phyloP scores from a whole-genome alignment of 1,140 invertebrate genomes.

The Euura saliciscinereae region DNA sequence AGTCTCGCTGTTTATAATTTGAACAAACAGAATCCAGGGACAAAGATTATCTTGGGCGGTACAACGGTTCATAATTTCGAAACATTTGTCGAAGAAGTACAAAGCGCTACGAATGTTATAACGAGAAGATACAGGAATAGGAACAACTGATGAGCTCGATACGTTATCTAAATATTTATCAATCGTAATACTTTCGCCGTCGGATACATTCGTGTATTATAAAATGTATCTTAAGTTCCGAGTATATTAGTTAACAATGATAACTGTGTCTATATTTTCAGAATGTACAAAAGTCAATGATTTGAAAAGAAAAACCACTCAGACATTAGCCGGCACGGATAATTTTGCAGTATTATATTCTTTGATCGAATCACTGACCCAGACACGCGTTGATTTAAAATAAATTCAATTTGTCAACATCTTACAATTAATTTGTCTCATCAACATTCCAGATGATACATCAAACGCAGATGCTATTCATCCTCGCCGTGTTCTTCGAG shows the following conservation, averaged over 20 bases:
- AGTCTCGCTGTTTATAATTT: constrained; percentile 83
- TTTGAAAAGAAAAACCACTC: not conserved
- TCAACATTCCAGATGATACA: constrained; percentile 16
- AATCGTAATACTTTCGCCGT: not conserved
- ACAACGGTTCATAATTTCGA: constrained; percentile 90
- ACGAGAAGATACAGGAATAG: constrained; percentile 47
- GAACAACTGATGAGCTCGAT: constrained; percentile 28
- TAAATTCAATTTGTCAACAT: constrained; percentile 20
- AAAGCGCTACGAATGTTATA: constrained; percentile 54
- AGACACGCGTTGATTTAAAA: not conserved
- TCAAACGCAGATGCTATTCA: constrained; percentile 19
- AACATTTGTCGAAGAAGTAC: constrained; percentile 78
- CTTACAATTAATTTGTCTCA: constrained; percentile 29
- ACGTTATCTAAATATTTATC: constrained; percentile 2
- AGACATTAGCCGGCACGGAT: no score
- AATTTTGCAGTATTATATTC: not conserved
- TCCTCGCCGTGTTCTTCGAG: constrained; percentile 24
- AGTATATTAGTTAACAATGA: not conserved
- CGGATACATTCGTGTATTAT: not conserved
- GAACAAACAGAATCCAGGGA: constrained; percentile 77
- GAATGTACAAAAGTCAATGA: not conserved
- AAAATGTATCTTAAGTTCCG: not conserved
- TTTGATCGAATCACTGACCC: not conserved
- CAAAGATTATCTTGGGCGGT: constrained; percentile 86
- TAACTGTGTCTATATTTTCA: not conserved